Conservation (phyloP, 1,140 invertebrate species). For the Zaprionus kolodkinae region DNA sequence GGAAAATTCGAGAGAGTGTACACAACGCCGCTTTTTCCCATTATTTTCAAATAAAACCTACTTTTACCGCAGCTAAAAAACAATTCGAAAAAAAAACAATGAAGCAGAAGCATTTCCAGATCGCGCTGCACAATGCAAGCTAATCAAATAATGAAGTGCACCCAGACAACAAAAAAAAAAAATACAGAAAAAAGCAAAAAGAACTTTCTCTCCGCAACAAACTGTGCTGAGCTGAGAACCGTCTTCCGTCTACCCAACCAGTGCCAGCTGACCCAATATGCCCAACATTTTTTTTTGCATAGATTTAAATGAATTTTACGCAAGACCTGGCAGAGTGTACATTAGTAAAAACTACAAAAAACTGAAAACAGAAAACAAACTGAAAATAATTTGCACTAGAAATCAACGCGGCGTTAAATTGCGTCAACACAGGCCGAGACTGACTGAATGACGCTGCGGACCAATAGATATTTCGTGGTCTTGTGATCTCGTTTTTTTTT, state of each 20-base stretch:
- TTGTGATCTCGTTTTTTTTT: not conserved
- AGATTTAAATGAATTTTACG: slow-evolving; percentile 80
- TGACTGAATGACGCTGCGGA: slow-evolving; percentile 18
- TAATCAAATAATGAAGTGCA: slow-evolving; percentile 81
- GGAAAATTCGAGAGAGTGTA: slow-evolving; percentile 22
- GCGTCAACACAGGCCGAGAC: slow-evolving; percentile 52
- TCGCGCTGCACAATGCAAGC: slow-evolving; percentile 72
- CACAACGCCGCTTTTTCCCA: slow-evolving; percentile 69
- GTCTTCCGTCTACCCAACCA: slow-evolving; percentile 7
- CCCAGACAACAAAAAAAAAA: slow-evolving; percentile 39
- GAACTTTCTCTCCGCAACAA: slow-evolving; percentile 63
- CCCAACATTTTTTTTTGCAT: slow-evolving; percentile 65
- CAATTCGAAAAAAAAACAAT: slow-evolving; percentile 35
- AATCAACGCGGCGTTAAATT: slow-evolving; percentile 72
- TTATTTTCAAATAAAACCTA: slow-evolving; percentile 75
- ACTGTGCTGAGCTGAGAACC: slow-evolving; percentile 13
- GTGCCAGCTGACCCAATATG: slow-evolving; percentile 6
- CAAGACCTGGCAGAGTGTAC: slow-evolving; percentile 44
- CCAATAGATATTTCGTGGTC: slow-evolving; percentile 51
- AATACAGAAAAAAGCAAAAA: slow-evolving; percentile 69
- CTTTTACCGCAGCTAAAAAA: slow-evolving; percentile 60
- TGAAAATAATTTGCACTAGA: slow-evolving; percentile 70
- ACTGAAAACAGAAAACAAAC: not conserved
- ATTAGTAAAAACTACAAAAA: slow-evolving; percentile 41
- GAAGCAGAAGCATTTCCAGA: slow-evolving; percentile 25